These are phyloP conservation scores for Yponomeuta malinellus DNA, from an alignment of 2,888 invertebrate species.

Conservation along the genomic window DNA sequence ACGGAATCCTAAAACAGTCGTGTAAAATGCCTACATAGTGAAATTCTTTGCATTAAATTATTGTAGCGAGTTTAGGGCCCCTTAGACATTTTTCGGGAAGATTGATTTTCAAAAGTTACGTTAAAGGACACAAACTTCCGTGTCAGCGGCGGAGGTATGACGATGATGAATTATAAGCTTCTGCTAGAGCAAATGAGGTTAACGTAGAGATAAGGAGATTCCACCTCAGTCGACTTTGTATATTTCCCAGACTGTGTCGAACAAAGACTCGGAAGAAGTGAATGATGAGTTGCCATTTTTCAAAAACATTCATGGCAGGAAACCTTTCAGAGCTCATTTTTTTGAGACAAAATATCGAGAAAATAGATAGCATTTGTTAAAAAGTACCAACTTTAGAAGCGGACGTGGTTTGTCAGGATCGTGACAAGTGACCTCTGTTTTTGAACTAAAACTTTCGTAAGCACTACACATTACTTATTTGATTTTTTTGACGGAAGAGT, in stretches of 20 bases:
- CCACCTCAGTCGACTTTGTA: background rate
- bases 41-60: too few relatives aligned
- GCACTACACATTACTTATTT: too few relatives aligned
- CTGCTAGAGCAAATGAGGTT: constrained; percentile 52
- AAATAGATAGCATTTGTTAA: too few relatives aligned
- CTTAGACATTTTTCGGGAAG: background rate
- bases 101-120: background rate
- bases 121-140: background rate
- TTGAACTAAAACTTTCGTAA: too few relatives aligned
- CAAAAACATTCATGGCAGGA: background rate
- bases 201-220: constrained; percentile 37
- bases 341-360: background rate
- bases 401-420: too few relatives aligned
- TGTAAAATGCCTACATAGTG: too few relatives aligned
- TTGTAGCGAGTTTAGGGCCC: too few relatives aligned
- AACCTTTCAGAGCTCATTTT: background rate
- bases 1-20: too few relatives aligned
- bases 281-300: constrained; percentile 2
- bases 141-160: background rate
- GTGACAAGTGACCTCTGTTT: too few relatives aligned
- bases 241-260: constrained; percentile 1
- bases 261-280: constrained; percentile 4
- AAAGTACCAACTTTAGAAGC: too few relatives aligned
- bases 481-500: too few relatives aligned
- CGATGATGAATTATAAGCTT: constrained; percentile 48